Evolutionary conservation across 1,140 invertebrate genomes (phyloP), one percentile per base, ranked within the genome.

Genomic region (Trichonephila inaurata): DNA sequence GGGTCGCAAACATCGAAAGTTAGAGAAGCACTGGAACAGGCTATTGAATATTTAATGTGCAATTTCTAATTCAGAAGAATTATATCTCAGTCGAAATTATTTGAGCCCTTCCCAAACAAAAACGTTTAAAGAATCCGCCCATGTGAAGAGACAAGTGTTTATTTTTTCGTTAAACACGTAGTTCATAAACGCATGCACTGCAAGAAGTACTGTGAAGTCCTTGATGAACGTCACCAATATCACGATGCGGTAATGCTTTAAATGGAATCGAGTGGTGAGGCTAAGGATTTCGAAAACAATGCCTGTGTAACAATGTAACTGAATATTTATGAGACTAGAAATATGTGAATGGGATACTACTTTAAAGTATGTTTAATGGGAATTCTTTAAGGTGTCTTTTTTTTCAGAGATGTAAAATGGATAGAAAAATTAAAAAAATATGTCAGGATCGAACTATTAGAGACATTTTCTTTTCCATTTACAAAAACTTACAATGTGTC

Each of bases 171-270:
- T 21, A 77, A 77, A 2, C 28, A 40, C 28, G 16, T 77, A 28
- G 18, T 1, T 77, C 62, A 77, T 33, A 77, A 69, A 10, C 66
- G 8, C 21, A 24, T 69, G 10, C n/a, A 69, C 66, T n/a, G 18
- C 28, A 19, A 33, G 33, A 40, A 77, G 5, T 33, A 33, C 33
- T 77, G 72, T 3, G 28, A 77, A 61, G 14, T 87, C 58, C 85
- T 61, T 64, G 60, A 64, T 62, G 18, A n/a, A 64, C 24, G 58
- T 61, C 28, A 87, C 14, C 60, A 10, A 18, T 33, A 33, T 87
- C 87, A 89, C 87, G 87, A 58, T 44, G 33, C 62, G 61, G 51
- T 21, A 40, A 66, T 64, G 66, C 40, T 88, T 88, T 88, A 88
- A 72, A 72, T 72, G 64, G 64, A 61, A 62, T 28, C 24, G 85